Base-by-base conservation (phyloP, 2,888 invertebrate species). In the Andrena camellia region DNA sequence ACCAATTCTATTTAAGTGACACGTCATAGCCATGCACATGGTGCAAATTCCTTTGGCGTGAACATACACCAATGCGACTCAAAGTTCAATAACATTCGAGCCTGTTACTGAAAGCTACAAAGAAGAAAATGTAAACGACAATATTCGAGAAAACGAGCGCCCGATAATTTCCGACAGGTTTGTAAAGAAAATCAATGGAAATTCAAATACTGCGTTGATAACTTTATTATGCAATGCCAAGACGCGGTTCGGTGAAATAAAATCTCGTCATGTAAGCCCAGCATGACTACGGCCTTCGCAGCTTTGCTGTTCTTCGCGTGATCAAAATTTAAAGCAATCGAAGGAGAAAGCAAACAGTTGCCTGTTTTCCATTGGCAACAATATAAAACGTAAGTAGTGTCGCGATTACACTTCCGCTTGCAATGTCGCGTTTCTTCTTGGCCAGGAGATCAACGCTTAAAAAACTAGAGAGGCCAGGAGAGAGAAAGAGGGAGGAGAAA, bases 401-500 rank as follows among this genome's bases (percentile, higher is more conserved):
- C 29, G 52, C 23, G 60, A 42, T 35, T 20, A 72, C 78, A 74
- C 75, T 64, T 73, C 67, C 52, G 69, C 69, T 63, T 29, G 63
- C 63, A 81, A 70, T n/a, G 54, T 80, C 70, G 35, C 71, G 67
- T 77, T 69, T 84, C 48, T 80, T 68, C 77, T 71, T 64, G 71
- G 79, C 59, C 68, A 57, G 54, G 74, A 67, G 69, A 72, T 52
- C 33, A 52, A 52, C 68, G 31, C 52, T 75, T 72, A 26, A 52
- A 26, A 63, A 20, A 70, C 50, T 54, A 42, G 59, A 66, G 57
- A 20, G 26, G 13, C 35, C 52, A 57, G 72, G 71, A 71, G 59
- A 20, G 83, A 74, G 78, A 48, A 73, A 75, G 60, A 67, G 66
- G 71, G 68, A 71, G 78, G 73, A 67, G 68, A 80, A 74, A 81